Percentiles rank a stretch among this genome's conserved stretches.
phyloP scores from a whole-genome alignment of 30 jellyfish, hydroid and myxozoan genomes.

The Aurelia aurita complex sp. Pacific region DNA sequence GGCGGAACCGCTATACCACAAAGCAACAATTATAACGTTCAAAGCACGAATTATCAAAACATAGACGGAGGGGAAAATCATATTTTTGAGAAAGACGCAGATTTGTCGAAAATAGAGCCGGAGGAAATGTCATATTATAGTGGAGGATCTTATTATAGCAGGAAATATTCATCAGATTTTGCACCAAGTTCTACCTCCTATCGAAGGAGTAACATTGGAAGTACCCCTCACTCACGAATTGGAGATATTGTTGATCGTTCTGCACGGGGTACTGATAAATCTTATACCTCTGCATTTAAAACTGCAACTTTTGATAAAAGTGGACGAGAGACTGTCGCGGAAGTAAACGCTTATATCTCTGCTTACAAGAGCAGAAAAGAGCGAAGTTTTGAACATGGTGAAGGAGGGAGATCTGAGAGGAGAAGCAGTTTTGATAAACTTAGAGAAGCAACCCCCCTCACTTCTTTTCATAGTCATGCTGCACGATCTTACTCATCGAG shows the following conservation, averaged over 20 bases:
- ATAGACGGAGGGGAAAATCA: not conserved
- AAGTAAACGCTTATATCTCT: slow-evolving; percentile 60
- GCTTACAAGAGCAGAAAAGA: slow-evolving; percentile 71
- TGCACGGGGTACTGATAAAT: slow-evolving; percentile 5
- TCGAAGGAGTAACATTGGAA: not conserved
- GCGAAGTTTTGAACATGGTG: slow-evolving; percentile 63
- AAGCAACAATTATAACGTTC: not conserved
- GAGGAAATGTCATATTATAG: slow-evolving; percentile 1
- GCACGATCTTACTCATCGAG: slow-evolving; percentile 29
- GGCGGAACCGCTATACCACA: slow-evolving; percentile 48
- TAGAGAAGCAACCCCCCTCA: not conserved
- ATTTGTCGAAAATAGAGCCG: not conserved
- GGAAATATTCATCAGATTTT: slow-evolving; percentile 16
- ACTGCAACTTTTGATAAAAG: slow-evolving; percentile 31
- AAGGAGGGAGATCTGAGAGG: slow-evolving; percentile 46
- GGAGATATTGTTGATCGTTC: not conserved
- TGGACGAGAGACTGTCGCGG: slow-evolving; percentile 61
- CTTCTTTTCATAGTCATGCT: slow-evolving; percentile 31
- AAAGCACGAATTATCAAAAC: slow-evolving; percentile 1
- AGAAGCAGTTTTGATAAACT: slow-evolving; percentile 43
- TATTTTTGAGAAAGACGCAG: not conserved
- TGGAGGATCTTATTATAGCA: slow-evolving; percentile 20
- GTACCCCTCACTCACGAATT: not conserved
- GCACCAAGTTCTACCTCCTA: slow-evolving; percentile 9
- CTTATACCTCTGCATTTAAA: slow-evolving; percentile 24